Evolutionary conservation across 2,888 invertebrate genomes (phyloP), one percentile per base, ranked within the genome.

Genomic region (Bembecia ichneumoniformis): DNA sequence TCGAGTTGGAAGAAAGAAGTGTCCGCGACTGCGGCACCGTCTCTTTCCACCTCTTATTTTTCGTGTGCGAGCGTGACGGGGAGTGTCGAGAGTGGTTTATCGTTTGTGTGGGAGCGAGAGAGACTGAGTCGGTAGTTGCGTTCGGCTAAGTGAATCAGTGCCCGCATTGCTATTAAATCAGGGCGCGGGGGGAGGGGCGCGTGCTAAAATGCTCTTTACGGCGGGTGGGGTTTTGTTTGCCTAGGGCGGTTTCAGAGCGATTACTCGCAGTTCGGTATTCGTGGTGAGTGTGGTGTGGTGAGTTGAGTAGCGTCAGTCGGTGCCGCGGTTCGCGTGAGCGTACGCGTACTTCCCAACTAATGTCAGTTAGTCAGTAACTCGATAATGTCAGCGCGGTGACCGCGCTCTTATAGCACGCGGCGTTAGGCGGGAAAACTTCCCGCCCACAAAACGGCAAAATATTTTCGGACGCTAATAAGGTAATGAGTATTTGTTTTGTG

Each of bases 381-480:
- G 75, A 63, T 60, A 60, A 77, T 77, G 79, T 62, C 69, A 66
- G 74, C 82, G 81, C 82, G 82, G 82, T 84, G 82, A 84, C 76
- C 81, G 81, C 80, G 77, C 73, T 68, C 62, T 64, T 58, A n/a
- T 77, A 60, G 56, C 63, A 68, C 76, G 72, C 70, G 73, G 67
- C 68, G 73, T 77, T 74, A 65, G 82, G 86, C 82, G 84, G 87
- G 86, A 83, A 79, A 81, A 74, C 60, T 78, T 80, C 87, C 87
- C 84, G 88, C 86, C 83, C 71, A 72, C 68, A 72, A 75, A 58
- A 66, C 71, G 68, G 62, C 88, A 88, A 83, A 74, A 88, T 88
- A 87, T 88, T 88, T 82, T 88, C 88, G 73, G 88, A 88, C 87
- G 87, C 87, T 72, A 88, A 88, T 73, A 88, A 88, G 87, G 88